These are phyloP conservation scores for Seison nebaliae DNA, from an alignment of 1,140 invertebrate genomes.

Conservation along the genomic window DNA sequence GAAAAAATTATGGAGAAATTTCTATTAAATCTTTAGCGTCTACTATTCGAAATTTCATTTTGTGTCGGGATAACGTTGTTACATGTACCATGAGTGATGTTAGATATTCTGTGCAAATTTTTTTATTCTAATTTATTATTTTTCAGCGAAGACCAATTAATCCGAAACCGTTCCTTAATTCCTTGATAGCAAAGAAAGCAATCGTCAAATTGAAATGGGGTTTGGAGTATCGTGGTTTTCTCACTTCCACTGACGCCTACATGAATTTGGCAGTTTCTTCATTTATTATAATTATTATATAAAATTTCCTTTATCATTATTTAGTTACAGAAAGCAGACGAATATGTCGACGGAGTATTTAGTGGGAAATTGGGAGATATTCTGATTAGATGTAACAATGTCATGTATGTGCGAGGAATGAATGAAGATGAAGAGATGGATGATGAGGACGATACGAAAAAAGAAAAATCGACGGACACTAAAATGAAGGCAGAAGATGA, in stretches of 20 bases:
- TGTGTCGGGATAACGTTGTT: no score
- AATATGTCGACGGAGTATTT: slow-evolving; percentile 62
- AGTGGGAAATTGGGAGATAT: slow-evolving; percentile 89
- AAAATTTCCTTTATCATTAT: slow-evolving; percentile 99
- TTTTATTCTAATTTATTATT: no score
- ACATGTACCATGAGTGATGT: no score
- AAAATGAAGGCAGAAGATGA: no score
- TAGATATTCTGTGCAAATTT: no score
- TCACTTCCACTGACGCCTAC: slow-evolving; percentile 89
- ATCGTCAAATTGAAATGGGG: slow-evolving; percentile 98
- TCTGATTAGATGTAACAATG: slow-evolving; percentile 83
- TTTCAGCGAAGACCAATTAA: no score
- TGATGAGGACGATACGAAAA: no score
- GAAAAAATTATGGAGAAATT: no score
- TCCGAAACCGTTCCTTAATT: slow-evolving; percentile 94
- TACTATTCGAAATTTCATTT: no score
- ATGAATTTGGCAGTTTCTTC: slow-evolving; percentile 52
- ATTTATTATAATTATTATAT: slow-evolving; percentile 63
- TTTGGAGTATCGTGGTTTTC: slow-evolving; percentile 88
- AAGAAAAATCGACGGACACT: no score
- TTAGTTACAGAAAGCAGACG: slow-evolving; percentile 78
- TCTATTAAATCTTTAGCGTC: no score
- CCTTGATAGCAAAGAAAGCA: slow-evolving; percentile 79
- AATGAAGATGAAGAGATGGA: slow-evolving; percentile 56
- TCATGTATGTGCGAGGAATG: slow-evolving; percentile 72